Conservation (phyloP, 1,140 invertebrate species). For the Panulirus ornatus region DNA sequence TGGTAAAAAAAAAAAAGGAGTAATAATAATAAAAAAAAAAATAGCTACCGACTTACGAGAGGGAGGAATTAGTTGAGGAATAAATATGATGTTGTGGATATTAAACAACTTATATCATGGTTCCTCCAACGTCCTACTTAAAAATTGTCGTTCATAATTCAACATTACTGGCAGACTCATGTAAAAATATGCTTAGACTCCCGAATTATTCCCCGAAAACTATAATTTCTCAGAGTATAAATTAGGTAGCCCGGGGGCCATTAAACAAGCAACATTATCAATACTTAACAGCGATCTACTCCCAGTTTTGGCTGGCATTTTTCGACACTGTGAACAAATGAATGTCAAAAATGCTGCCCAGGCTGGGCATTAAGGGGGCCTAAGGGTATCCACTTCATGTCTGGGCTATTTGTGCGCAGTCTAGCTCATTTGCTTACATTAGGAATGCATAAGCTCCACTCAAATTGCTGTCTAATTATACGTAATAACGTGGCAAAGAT, state of each 20-base stretch:
- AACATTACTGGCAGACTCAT: slow-evolving; percentile 43
- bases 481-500: slow-evolving; percentile 68
- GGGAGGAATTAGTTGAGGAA: neutral
- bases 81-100: slow-evolving; percentile 15
- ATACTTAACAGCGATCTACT: neutral
- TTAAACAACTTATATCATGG: slow-evolving; percentile 23
- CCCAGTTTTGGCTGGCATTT: neutral
- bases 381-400: slow-evolving; percentile 2
- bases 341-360: neutral
- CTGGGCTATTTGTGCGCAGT: slow-evolving; percentile 61
- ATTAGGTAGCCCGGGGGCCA: slow-evolving; percentile 18
- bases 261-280: slow-evolving; percentile 31
- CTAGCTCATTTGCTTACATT: slow-evolving; percentile 69
- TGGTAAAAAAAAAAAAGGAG: neutral
- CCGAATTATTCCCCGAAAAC: slow-evolving; percentile 44
- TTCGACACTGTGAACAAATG: neutral
- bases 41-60: slow-evolving; percentile 25
- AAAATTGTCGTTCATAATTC: slow-evolving; percentile 45
- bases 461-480: slow-evolving; percentile 72
- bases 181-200: slow-evolving; percentile 41
- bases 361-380: neutral
- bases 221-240: slow-evolving; percentile 50
- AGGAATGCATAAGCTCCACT: slow-evolving; percentile 70
- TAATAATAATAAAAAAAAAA: neutral
- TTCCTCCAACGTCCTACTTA: slow-evolving; percentile 32